phyloP scores from a whole-genome alignment of 2,113 vertebrate genomes.

The Sander vitreus region DNA sequence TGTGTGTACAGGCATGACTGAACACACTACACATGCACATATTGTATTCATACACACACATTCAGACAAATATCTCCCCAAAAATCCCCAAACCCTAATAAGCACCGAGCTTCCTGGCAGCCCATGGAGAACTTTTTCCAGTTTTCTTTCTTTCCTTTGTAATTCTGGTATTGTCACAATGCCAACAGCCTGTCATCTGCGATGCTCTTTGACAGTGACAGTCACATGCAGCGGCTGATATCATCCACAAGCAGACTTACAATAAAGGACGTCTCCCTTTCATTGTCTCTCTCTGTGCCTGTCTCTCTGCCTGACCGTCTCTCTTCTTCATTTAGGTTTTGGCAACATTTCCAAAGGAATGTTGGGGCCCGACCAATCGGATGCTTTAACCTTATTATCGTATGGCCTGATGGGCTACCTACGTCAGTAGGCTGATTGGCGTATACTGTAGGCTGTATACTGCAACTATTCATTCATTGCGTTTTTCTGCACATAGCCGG shows the following conservation, averaged over 20 bases:
- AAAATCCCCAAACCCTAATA: constrained; percentile 36
- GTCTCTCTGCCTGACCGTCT: constrained; percentile 30
- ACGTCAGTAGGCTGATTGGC: constrained; percentile 40
- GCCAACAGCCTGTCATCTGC: constrained; percentile 70
- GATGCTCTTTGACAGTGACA: constrained; percentile 72
- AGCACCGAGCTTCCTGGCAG: constrained; percentile 43
- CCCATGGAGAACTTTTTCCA: constrained; percentile 52
- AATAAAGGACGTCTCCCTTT: constrained; percentile 45
- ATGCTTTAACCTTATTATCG: constrained; percentile 62
- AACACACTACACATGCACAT: constrained; percentile 11
- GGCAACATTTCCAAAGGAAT: constrained; percentile 55
- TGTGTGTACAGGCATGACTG: constrained; percentile 21
- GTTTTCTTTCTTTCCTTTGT: constrained; percentile 61
- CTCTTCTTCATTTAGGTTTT: constrained; percentile 45
- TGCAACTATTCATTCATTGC: constrained; percentile 47
- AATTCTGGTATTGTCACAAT: constrained; percentile 50
- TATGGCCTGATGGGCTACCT: constrained; percentile 41
- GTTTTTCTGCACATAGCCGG: constrained; percentile 60
- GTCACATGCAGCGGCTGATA: constrained; percentile 61
- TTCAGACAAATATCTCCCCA: background rate
- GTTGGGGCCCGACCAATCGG: constrained; percentile 43
- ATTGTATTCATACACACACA: constrained; percentile 3
- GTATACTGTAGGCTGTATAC: constrained; percentile 16
- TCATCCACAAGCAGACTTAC: constrained; percentile 64
- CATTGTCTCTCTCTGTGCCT: constrained; percentile 11